Base-by-base conservation (phyloP, 2,888 invertebrate species). In the Hirtodrosophila cameraria region DNA sequence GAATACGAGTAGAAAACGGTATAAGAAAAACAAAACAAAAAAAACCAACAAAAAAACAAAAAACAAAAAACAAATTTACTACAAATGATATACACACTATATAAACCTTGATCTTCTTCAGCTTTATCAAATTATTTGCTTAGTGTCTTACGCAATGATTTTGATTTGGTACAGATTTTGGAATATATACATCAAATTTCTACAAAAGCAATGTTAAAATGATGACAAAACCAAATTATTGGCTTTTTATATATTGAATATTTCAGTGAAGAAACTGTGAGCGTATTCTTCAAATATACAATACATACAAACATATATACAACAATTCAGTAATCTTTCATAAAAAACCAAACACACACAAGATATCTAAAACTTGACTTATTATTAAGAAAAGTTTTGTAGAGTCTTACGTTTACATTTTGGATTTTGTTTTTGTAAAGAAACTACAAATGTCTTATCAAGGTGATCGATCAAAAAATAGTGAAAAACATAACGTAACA, bases 391-490 rank as follows among this genome's bases (percentile, higher is more conserved):
- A 6, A 3, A 30, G 9, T 20, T n/a, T n/a, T 0, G n/a, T 2
- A 38, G 16, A 15, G 36, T n/a, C 31, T 42, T n/a, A 27, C 7
- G 18, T 45, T 45, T 25, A 12, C 8, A 5, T 36, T n/a, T n/a
- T n/a, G n/a, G n/a, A 20, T 35, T 69, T 48, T 23, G 46, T 46
- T 60, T 45, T 42, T 23, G 66, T 66, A 65, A 75, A 76, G 76
- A 64, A 45, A 35, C 18, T 45, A 35, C 45, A 15, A 48, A 60
- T 61, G 71, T 68, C 59, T 50, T 59, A 64, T 68, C n/a, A 66
- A 79, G 66, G 80, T 83, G 85, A 75, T 84, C 71, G 75, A 82
- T 84, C 69, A 84, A 76, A 76, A 64, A 16, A 60, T 77, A 81
- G 63, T 74, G 74, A 72, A 63, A 81, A 73, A 48, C 58, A 73